Conservation (phyloP, 2,888 invertebrate genomes). For the Parnassius mnemosyne region DNA sequence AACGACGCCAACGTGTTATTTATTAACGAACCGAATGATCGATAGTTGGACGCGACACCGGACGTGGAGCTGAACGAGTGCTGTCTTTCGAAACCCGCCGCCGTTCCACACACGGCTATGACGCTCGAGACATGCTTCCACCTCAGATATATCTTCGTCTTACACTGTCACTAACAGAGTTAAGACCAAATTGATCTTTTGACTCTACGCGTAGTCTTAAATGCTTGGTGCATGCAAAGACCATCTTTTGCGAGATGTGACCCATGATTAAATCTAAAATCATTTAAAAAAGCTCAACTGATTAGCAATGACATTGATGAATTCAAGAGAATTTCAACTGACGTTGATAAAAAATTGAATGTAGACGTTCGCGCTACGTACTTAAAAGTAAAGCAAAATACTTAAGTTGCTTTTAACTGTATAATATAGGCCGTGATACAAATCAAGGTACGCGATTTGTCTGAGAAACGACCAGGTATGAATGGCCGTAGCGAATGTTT, state of each 20-base stretch:
- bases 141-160: slow-evolving; percentile 54
- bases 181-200: slow-evolving; percentile 43
- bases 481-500: slow-evolving; percentile 67
- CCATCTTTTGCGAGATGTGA: slow-evolving; percentile 15
- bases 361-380: neutral
- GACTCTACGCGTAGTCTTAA: slow-evolving; percentile 34
- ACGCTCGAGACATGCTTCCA: slow-evolving; percentile 46
- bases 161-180: slow-evolving; percentile 52
- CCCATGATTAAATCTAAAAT: slow-evolving; percentile 13
- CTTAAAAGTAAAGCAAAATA: slow-evolving; percentile 2
- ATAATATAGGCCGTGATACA: slow-evolving; percentile 23
- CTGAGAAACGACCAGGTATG: slow-evolving; percentile 55
- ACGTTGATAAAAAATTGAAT: slow-evolving; percentile 4
- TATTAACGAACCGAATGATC: slow-evolving; percentile 81
- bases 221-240: neutral
- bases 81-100: slow-evolving; percentile 72
- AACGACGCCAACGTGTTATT: slow-evolving; percentile 78
- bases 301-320: slow-evolving; percentile 29
- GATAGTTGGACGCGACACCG: slow-evolving; percentile 79
- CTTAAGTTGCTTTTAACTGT: slow-evolving; percentile 8
- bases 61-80: slow-evolving; percentile 66
- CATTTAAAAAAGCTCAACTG: slow-evolving; percentile 18
- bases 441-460: slow-evolving; percentile 35
- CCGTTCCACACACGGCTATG: slow-evolving; percentile 34
- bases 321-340: slow-evolving; percentile 24